These are phyloP conservation scores for Polyodon spathula DNA, from an alignment of 2,113 vertebrate genomes.

Conservation along the genomic window DNA sequence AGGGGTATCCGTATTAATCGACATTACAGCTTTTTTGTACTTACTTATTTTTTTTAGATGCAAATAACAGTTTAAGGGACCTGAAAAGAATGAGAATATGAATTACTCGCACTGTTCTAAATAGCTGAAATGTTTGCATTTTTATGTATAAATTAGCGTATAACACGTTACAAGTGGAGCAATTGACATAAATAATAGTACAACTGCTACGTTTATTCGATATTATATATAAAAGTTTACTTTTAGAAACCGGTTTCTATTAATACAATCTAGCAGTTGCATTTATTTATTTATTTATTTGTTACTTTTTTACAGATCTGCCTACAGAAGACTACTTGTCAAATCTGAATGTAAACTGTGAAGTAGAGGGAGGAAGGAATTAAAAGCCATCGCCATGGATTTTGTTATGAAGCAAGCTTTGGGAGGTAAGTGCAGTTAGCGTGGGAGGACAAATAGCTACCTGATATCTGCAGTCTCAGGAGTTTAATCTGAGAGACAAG, in stretches of 20 bases:
- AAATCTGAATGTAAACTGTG: conserved; percentile 63
- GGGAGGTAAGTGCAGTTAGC: conserved; percentile 65
- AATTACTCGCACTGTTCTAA: too few species aligned
- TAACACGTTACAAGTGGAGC: too few species aligned
- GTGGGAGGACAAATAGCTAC: not conserved
- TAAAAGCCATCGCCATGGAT: conserved; percentile 77
- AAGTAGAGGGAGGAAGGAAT: conserved; percentile 48
- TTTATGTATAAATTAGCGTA: too few species aligned
- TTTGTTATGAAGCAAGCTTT: conserved; percentile 93
- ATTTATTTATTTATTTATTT: conserved; percentile 7
- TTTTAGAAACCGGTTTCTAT: too few species aligned
- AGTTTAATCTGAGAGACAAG: not conserved
- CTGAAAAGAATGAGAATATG: too few species aligned
- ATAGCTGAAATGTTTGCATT: too few species aligned
- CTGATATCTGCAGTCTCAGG: not conserved
- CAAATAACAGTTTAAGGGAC: too few species aligned
- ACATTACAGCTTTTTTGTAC: not conserved
- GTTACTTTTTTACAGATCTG: conserved; percentile 35
- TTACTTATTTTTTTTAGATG: not conserved
- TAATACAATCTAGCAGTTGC: not conserved
- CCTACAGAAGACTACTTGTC: conserved; percentile 35
- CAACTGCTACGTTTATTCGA: too few species aligned
- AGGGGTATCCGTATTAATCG: not conserved
- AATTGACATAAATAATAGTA: too few species aligned
- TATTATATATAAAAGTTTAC: too few species aligned